These are phyloP conservation scores for Dorcus hopei DNA, from an alignment of 2,888 invertebrate species.

Conservation along the genomic window DNA sequence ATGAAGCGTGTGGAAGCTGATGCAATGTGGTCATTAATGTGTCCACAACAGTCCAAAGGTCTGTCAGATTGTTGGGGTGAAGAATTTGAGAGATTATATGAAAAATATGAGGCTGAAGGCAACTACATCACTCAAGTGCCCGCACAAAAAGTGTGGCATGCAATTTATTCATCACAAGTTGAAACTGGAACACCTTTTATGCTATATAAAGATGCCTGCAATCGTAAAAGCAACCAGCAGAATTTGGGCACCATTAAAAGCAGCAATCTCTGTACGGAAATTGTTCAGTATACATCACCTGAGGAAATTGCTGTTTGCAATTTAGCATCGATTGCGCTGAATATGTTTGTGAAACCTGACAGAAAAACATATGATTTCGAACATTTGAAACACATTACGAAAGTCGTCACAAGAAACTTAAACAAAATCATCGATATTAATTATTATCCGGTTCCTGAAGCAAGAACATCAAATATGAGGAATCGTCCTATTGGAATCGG, in stretches of 20 bases:
- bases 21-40: constrained; percentile 93
- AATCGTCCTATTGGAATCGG: constrained; percentile 90
- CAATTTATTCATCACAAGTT: constrained; percentile 90
- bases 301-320: constrained; percentile 98
- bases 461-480: constrained; percentile 79
- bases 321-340: constrained; percentile 94
- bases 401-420: constrained; percentile 84
- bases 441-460: constrained; percentile 91
- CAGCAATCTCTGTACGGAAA: constrained; percentile 97
- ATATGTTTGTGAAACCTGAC: constrained; percentile 80
- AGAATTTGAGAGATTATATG: constrained; percentile 86
- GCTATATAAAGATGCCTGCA: constrained; percentile 95
- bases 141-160: constrained; percentile 90
- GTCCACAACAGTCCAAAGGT: constrained; percentile 90
- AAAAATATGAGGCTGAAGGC: constrained; percentile 79
- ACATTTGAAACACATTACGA: constrained; percentile 82
- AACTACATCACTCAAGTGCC: constrained; percentile 62
- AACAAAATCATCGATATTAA: constrained; percentile 97
- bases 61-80: constrained; percentile 92
- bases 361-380: constrained; percentile 82
- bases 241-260: constrained; percentile 98
- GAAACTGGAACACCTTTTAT: constrained; percentile 99
- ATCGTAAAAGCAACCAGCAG: constrained; percentile 95
- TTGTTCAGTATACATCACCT: constrained; percentile 87
- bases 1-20: constrained; percentile 90